phyloP scores from a whole-genome alignment of 2,888 invertebrate genomes.

The Amphiduros pacificus region DNA sequence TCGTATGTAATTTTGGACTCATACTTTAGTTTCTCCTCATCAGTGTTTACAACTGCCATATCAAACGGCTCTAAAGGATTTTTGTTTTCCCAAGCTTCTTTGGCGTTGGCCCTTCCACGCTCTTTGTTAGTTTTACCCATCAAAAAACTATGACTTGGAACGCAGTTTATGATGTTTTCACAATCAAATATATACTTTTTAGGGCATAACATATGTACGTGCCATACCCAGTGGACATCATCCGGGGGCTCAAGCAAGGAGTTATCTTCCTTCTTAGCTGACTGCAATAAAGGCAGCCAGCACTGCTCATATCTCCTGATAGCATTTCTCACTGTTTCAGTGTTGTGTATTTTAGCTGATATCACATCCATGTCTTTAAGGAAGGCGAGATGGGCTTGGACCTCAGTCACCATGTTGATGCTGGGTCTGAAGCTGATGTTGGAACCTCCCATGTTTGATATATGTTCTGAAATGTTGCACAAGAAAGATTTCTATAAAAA shows the following conservation, averaged over 20 bases:
- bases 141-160: slow-evolving; percentile 58
- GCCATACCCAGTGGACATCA: slow-evolving; percentile 63
- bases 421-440: background rate
- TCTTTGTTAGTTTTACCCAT: slow-evolving; percentile 41
- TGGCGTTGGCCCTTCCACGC: slow-evolving; percentile 38
- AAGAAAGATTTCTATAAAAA: no score
- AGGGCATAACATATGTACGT: slow-evolving; percentile 56
- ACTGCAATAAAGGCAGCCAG: slow-evolving; percentile 61
- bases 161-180: slow-evolving; percentile 38
- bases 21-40: background rate
- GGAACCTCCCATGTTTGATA: no score
- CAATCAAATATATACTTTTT: slow-evolving; percentile 46
- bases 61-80: slow-evolving; percentile 7
- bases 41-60: slow-evolving; percentile 8
- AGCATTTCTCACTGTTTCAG: slow-evolving; percentile 1
- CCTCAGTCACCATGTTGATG: background rate
- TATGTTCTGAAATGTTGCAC: no score
- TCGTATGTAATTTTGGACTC: slow-evolving; percentile 37
- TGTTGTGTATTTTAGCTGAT: background rate
- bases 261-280: slow-evolving; percentile 35
- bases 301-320: slow-evolving; percentile 50
- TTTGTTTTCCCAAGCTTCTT: slow-evolving; percentile 38
- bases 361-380: background rate
- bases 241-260: slow-evolving; percentile 60
- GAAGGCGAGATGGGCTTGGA: slow-evolving; percentile 8